Evolutionary conservation across 2,888 invertebrate species (phyloP), one percentile per base, ranked within the genome.

Genomic region (Caenorhabditis japonica): DNA sequence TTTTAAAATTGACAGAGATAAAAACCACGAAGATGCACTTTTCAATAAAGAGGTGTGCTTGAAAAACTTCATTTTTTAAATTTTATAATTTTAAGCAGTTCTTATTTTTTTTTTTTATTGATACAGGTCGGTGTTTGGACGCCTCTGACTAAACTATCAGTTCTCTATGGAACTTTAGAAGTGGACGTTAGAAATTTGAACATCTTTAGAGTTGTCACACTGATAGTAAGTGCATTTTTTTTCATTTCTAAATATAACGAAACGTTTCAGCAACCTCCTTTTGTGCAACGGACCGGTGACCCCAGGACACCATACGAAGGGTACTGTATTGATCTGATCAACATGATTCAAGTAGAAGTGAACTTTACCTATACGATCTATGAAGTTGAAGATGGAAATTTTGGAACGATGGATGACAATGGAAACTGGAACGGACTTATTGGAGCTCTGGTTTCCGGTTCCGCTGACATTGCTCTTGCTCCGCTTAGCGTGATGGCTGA

Each of bases 401-500:
- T 93, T 85, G 97, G 97, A 0, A 92, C 92, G 58, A 93, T 97
- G 93, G 93, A 93, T 82, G 93, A 93, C 39, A 92, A 93, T 66
- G 92, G 92, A 0, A 92, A 92, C 81, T 94, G 94, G 94, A 92
- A 93, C 88, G 90, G 89, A 2, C 92, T 94, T 89, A 92, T 94
- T 21, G 92, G 91, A 17, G 87, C 87, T 12, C 85, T 80, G 1
- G 80, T 81, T 0, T 79, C 80, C 25, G 83, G 83, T 4, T 82
- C 80, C 4, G 97, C 96, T 0, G 97, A 97, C 87, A 95, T 97
- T 79, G 96, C 94, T 0, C 89, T 97, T 8, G 94, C 94, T 1
- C 94, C 96, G 0, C 91, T 97, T 87, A 94, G 95, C 0, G 96
- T 97, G 0, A 97, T 96, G 94, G 96, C 97, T 0, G 97, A 97